Base-by-base conservation (phyloP, 1,140 invertebrate genomes). In the Drosophila arizonae region DNA sequence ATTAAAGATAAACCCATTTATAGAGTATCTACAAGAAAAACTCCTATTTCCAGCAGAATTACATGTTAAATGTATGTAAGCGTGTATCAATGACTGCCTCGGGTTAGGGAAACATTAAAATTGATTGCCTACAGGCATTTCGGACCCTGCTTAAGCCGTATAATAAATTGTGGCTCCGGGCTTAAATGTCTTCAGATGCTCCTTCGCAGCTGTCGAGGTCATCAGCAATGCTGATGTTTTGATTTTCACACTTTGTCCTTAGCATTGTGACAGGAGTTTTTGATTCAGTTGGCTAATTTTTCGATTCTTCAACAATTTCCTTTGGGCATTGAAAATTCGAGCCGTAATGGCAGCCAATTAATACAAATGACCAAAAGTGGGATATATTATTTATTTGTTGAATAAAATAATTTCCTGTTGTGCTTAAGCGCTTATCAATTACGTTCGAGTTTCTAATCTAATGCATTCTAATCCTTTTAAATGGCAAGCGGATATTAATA, bases 401-500 rank as follows among this genome's bases (percentile, higher is more conserved):
- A 57, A 68, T 57, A 79, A 66, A 76, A 74, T 69, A 69, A 82
- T 84, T 82, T 82, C 80, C 80, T 81, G 76, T 51, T 58, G 15
- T 70, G 45, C 56, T 65, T 55, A 79, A 52, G 64, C 66, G 45
- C 30, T 82, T 82, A 69, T 79, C 72, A 84, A 79, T 76, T 72
- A 63, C 43, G 36, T n/a, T 45, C 60, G 61, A 54, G 58, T 72
- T 71, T 50, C 60, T 76, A 79, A 82, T 84, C 80, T 63, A 51
- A n/a, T 39, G 26, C 39, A 51, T 43, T 70, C 48, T 81, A 82
- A 82, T 82, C 80, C 80, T 61, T 72, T 82, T 68, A 76, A 79
- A 84, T 72, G 71, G 60, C 80, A 76, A 82, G 50, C 80, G 80
- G 80, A 82, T 82, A 82, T 84, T 82, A 82, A 84, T 84, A 71